These are phyloP conservation scores for Panorpa germanica DNA, from an alignment of 2,888 invertebrate species.

Conservation along the genomic window DNA sequence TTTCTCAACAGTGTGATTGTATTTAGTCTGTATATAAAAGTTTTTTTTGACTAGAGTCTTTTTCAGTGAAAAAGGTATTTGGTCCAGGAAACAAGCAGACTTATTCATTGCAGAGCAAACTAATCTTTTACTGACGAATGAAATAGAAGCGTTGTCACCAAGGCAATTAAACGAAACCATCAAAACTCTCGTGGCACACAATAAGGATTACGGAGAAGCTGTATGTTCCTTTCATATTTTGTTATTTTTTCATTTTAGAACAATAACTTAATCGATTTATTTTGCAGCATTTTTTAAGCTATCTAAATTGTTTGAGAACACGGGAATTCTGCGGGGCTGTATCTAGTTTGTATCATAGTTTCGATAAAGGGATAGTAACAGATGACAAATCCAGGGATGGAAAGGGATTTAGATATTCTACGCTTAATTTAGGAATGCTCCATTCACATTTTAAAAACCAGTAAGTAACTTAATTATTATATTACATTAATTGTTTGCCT, in stretches of 20 bases:
- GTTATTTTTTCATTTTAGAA: conserved; percentile 7
- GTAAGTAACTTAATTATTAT: conserved; percentile 34
- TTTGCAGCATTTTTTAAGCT: conserved; percentile 74
- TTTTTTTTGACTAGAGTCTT: conserved; percentile 4
- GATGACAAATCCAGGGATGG: conserved; percentile 31
- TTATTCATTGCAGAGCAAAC: conserved; percentile 77
- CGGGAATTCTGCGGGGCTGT: conserved; percentile 73
- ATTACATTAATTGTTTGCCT: too few species aligned
- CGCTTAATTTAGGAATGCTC: conserved; percentile 75
- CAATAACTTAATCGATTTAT: conserved; percentile 9
- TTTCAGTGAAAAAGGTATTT: conserved; percentile 39
- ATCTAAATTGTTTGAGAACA: conserved; percentile 71
- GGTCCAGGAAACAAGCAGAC: conserved; percentile 80
- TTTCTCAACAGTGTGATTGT: too few species aligned
- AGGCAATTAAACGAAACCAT: conserved; percentile 55
- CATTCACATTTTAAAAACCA: conserved; percentile 72
- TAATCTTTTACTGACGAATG: conserved; percentile 61
- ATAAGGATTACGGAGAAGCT: conserved; percentile 65
- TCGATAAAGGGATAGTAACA: conserved; percentile 41
- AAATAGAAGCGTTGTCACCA: conserved; percentile 58
- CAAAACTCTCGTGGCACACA: conserved; percentile 48
- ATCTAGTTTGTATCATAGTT: conserved; percentile 65
- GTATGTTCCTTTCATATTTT: conserved; percentile 29
- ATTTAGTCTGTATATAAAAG: too few species aligned
- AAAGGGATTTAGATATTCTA: conserved; percentile 68